A percentile compares a stretch with the other conserved stretches of the same genome.
Conservation (phyloP, 2,888 invertebrate species). For the Trichogramma evanescens region DNA sequence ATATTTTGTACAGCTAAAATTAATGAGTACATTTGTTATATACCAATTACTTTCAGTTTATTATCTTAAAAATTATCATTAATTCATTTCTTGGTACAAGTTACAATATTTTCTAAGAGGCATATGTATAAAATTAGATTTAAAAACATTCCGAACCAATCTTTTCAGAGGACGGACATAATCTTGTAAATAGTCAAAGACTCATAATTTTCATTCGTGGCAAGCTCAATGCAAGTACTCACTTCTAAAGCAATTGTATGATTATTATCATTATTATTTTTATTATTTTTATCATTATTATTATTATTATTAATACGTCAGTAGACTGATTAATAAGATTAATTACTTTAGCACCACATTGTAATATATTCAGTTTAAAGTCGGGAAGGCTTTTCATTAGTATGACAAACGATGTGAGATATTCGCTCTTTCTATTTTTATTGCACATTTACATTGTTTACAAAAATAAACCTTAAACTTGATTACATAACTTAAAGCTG, state of each 20-base stretch:
- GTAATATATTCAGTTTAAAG: not conserved
- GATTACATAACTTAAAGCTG: conserved; percentile 11
- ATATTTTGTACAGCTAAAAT: not conserved
- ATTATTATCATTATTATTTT: too few species aligned
- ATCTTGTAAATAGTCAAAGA: conserved; percentile 21
- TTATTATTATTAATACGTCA: not conserved
- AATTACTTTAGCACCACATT: conserved; percentile 20
- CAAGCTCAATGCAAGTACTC: conserved; percentile 22
- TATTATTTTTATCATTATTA: too few species aligned
- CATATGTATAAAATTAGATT: conserved; percentile 31
- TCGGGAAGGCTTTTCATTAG: conserved; percentile 11
- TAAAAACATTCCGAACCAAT: conserved; percentile 30
- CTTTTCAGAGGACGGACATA: conserved; percentile 24
- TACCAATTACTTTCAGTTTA: conserved; percentile 11
- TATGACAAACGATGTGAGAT: conserved; percentile 8
- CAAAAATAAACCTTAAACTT: conserved; percentile 19
- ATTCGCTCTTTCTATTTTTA: conserved; percentile 12
- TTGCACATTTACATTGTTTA: conserved; percentile 20
- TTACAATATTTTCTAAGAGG: conserved; percentile 16
- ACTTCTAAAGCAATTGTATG: conserved; percentile 1
- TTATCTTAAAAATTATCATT: too few species aligned
- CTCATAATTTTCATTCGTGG: conserved; percentile 10
- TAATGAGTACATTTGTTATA: not conserved
- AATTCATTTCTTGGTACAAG: not conserved
- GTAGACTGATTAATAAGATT: conserved; percentile 6